Evolutionary conservation across 2,113 vertebrate species (phyloP).

Genomic region (Vulpes lagopus): DNA sequence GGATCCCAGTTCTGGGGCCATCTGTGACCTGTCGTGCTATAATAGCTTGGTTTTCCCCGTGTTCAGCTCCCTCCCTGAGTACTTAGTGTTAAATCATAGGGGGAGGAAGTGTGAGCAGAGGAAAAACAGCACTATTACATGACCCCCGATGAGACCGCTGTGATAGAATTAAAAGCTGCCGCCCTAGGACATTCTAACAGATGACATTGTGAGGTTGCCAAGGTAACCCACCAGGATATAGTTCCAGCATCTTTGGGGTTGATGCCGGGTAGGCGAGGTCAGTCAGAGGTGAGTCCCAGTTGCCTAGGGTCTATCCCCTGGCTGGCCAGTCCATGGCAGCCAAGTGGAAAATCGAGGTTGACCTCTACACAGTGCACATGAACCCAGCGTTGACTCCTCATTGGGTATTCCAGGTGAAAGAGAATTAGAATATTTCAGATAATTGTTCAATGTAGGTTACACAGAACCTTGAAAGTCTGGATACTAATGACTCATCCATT

Average conservation of each 20-base stretch:
- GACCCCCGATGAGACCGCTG: slow-evolving; percentile 87
- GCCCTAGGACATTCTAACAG: slow-evolving; percentile 85
- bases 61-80: slow-evolving; percentile 83
- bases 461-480: not conserved
- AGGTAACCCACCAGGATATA: slow-evolving; percentile 84
- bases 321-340: not conserved
- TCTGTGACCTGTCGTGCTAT: slow-evolving; percentile 79
- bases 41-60: slow-evolving; percentile 74
- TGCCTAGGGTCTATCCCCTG: slow-evolving; percentile 55
- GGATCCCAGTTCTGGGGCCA: slow-evolving; percentile 78
- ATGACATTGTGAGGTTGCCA: slow-evolving; percentile 84
- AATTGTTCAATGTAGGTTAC: not conserved
- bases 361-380: not conserved
- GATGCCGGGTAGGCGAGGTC: slow-evolving; percentile 74
- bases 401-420: slow-evolving; percentile 7
- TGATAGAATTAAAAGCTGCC: slow-evolving; percentile 85
- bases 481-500: not conserved
- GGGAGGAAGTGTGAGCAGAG: slow-evolving; percentile 83
- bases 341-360: slow-evolving; percentile 2
- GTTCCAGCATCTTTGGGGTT: slow-evolving; percentile 81
- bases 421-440: not conserved
- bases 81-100: slow-evolving; percentile 85
- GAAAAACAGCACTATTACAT: slow-evolving; percentile 88
- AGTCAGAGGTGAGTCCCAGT: slow-evolving; percentile 76
- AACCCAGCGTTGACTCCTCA: not conserved